phyloP scores from a whole-genome alignment of 2,888 invertebrate genomes.

The Torymus texanus region DNA sequence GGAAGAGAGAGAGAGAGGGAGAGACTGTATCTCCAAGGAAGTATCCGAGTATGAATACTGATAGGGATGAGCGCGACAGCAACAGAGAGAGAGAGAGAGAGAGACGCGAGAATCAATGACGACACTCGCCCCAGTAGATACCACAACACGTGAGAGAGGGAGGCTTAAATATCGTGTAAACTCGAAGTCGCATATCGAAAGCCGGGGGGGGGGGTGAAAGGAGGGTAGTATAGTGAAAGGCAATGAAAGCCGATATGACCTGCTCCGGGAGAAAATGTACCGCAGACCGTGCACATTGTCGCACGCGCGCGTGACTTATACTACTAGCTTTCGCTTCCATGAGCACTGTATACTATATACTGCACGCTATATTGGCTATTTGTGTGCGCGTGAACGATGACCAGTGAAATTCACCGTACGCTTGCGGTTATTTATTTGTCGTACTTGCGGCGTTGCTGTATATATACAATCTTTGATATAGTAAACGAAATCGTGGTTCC shows the following conservation, averaged over 20 bases:
- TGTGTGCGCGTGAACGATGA: too few species aligned
- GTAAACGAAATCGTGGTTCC: too few species aligned
- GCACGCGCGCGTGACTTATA: too few species aligned
- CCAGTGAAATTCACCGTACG: too few species aligned
- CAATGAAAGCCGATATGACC: constrained; percentile 27
- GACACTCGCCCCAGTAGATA: background rate
- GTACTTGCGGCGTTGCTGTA: too few species aligned
- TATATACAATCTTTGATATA: too few species aligned
- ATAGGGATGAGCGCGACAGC: background rate
- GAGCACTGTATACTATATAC: too few species aligned
- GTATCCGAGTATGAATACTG: constrained; percentile 28
- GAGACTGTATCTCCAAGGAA: constrained; percentile 2
- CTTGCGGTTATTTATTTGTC: too few species aligned
- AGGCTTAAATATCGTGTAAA: constrained; percentile 1
- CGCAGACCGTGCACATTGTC: background rate
- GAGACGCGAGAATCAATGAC: constrained; percentile 14
- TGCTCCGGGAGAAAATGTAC: background rate
- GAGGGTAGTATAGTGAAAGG: background rate
- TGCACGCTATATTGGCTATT: too few species aligned
- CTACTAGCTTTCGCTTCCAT: too few species aligned
- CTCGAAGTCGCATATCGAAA: background rate
- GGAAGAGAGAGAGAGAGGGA: too few species aligned
- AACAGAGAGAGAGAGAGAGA: background rate
- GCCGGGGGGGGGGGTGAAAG: too few species aligned
- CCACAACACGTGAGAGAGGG: background rate